Evolutionary conservation across 2,888 invertebrate species (phyloP).

Genomic region (Caenorhabditis sp.): DNA sequence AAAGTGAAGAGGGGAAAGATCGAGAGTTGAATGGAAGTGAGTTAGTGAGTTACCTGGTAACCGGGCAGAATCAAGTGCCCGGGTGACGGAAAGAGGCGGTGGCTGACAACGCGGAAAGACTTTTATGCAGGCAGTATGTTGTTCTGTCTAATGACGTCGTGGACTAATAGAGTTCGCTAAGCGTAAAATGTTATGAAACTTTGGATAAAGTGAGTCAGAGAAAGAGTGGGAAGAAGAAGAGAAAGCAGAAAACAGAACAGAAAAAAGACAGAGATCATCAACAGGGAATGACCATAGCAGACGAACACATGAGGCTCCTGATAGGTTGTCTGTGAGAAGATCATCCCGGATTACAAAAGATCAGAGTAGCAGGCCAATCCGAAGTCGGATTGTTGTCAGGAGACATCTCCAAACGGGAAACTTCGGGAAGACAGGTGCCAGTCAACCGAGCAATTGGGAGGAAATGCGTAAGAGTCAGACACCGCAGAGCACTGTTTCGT

Average conservation of each 20-base stretch:
- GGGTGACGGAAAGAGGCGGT: no score
- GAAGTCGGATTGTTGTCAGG: neutral
- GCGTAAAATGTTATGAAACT: conserved; percentile 32
- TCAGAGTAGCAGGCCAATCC: no score
- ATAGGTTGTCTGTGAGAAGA: no score
- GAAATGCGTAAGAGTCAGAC: conserved; percentile 24
- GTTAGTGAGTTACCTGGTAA: conserved; percentile 24
- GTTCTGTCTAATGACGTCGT: conserved; percentile 12
- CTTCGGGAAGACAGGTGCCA: conserved; percentile 29
- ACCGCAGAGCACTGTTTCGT: neutral
- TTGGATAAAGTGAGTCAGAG: conserved; percentile 22
- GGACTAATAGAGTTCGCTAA: neutral
- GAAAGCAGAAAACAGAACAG: neutral
- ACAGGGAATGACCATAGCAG: neutral
- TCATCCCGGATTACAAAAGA: no score
- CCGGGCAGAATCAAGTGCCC: neutral
- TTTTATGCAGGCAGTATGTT: conserved; percentile 24
- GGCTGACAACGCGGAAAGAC: no score
- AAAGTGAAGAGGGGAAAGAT: conserved; percentile 16
- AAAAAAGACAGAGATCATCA: neutral
- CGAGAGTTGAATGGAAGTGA: neutral
- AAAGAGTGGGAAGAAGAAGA: neutral
- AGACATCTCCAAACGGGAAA: neutral
- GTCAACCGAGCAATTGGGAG: conserved; percentile 24
- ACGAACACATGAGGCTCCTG: neutral